Evolutionary conservation across 1,140 invertebrate genomes (phyloP), one percentile per base, ranked within the genome.

Genomic region (Grapholita molesta): DNA sequence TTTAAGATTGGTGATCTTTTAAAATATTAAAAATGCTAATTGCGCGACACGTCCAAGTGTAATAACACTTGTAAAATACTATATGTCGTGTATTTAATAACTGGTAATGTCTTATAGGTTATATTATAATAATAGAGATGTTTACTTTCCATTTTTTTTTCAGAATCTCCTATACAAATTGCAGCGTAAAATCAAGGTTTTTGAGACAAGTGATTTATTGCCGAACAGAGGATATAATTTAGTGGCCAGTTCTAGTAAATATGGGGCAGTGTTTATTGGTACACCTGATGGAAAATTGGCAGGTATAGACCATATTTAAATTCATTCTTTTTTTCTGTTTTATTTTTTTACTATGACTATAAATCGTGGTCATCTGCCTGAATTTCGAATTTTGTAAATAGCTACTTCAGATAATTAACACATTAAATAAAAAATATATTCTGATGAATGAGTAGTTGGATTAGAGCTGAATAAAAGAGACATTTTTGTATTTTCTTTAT

Each of bases 161-260:
- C 79, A 91, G 89, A 82, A 76, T 66, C 66, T 91, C 2, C 75
- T 87, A 1, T 91, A 89, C 55, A 89, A 89, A 76, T 68, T 90
- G 28, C 88, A 91, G 81, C 74, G 86, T 6, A 91, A 91, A 78
- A 75, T 90, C 11, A 90, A 91, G 76, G 89, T 91, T 9, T 89
- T 91, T 57, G 84, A 88, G 53, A 86, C 82, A 24, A 79, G 68
- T 35, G 77, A 85, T 64, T 8, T 72, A 1, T 78, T 91, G 32
- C 71, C 77, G 9, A 89, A 87, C 72, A 78, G 83, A 64, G 89
- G 89, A 4, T 91, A 91, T 53, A 89, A 87, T 69, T 73, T 91
- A 55, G 76, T 89, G 15, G 72, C 83, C 6, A 81, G 79, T 66
- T 77, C 77, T 9, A 89, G 81, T 55, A 91, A 89, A 75, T 91